Evolutionary conservation across 2,113 vertebrate species (phyloP).

Genomic region (Atlantisia rogersi): DNA sequence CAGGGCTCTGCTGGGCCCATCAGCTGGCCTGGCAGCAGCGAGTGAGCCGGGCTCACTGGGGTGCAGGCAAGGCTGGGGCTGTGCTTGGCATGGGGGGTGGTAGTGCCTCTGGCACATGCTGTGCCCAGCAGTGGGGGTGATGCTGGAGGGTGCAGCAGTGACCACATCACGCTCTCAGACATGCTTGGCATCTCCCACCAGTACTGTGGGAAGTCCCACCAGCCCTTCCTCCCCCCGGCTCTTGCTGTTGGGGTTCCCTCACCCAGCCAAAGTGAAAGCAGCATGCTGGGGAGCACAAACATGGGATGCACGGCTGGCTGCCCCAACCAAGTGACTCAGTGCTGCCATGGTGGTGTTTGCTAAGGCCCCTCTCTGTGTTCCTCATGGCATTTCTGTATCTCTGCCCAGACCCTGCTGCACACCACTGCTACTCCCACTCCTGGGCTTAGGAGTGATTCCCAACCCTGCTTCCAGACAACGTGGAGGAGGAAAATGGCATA

Average conservation of each 20-base stretch:
- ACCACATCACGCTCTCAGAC: not conserved
- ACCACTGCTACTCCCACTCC: not conserved
- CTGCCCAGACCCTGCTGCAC: not conserved
- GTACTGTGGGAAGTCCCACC: not conserved
- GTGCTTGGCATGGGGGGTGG: not conserved
- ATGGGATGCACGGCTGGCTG: not conserved
- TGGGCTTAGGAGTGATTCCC: not conserved
- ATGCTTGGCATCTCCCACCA: not conserved
- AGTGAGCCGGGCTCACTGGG: fast-evolving
- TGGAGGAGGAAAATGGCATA: not conserved
- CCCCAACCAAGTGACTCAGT: not conserved
- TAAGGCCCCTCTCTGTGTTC: not conserved
- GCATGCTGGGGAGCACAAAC: fast-evolving
- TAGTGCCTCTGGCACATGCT: fast-evolving
- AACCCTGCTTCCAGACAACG: not conserved
- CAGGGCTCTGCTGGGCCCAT: not conserved
- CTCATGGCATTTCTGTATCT: not conserved
- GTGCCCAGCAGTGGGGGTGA: not conserved
- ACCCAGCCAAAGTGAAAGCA: not conserved
- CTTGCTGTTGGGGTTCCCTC: not conserved
- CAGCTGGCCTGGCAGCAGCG: not conserved
- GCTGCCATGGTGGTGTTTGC: not conserved
- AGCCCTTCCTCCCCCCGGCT: not conserved
- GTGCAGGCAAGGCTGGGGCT: not conserved
- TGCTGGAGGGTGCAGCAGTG: not conserved